Evolutionary conservation across 37 sponge, comb jelly and placozoan genomes (phyloP), one percentile per base, ranked within the genome.

Genomic region (Ephydatia muelleri): DNA sequence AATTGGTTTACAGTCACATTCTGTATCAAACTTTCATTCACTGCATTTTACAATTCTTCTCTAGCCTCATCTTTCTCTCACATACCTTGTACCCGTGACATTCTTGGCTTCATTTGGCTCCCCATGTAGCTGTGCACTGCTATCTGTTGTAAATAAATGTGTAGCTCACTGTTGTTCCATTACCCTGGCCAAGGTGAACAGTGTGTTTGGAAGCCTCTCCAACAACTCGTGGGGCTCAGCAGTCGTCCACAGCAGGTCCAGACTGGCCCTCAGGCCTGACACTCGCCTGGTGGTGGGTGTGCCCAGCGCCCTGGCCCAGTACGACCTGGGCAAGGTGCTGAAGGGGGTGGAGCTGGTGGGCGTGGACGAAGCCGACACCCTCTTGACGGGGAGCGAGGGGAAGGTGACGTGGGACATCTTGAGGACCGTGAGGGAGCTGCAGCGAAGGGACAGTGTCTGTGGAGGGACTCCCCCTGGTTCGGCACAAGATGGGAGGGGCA

Each of bases 301-400:
- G 11, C 91, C 92, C 22, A 47, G 70, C 32, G 40, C 36, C 30
- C 65, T 96, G 64, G n/a, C 32, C 23, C 26, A 85, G 38, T 96
- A 91, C 69, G 74, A 47, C 67, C 25, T 83, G 67, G 64, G 78
- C 26, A 72, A 65, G 25, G 30, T 96, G 25, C 70, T 96, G 32
- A 87, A 32, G 64, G 26, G 66, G 25, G 67, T 91, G 5, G 36
- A 38, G 36, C 26, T 88, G 0, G 34, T 93, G 25, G 86, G 87
- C 29, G 66, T 90, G 67, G 96, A 96, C 68, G 96, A 96, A 39
- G 95, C 89, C 3, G 96, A 96, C 33, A 36, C 80, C 16, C 84
- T 96, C 13, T 72, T 96, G 69, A 88, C 83, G 79, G 96, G 96
- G 29, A 74, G 89, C 26, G 89, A 89, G 28, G 25, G 43, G 0